Base-by-base conservation (phyloP, 2,113 vertebrate genomes). In the Turdus rufiventris region DNA sequence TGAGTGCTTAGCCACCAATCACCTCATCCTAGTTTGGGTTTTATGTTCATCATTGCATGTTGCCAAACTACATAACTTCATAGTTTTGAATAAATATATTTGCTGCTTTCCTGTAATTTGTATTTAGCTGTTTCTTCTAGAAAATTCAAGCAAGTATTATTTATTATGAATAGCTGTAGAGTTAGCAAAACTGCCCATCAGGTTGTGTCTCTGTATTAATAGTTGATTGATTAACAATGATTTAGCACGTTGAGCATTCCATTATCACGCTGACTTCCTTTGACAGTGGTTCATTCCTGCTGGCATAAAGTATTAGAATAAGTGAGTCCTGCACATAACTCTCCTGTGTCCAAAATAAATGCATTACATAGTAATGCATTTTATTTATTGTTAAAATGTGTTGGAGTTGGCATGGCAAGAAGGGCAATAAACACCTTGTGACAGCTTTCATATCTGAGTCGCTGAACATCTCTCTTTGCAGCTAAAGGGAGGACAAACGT, bases 401-500 rank as follows among this genome's bases (percentile, higher is more conserved):
- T 97, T 96, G 96, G 96, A 97, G 72, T 94, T 97, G 93, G 97
- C 97, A 98, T 98, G 97, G 96, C 97, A 96, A 92, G 97, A 94
- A 92, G 81, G 62, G 50, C 94, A 89, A 60, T 91, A 40, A 96
- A 43, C 58, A 88, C 56, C 56, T 51, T 24, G 42, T 76, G 80
- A 29, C 40, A 63, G 3, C 24, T 60, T 93, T 66, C 40, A 14
- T 91, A 8, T 88, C 23, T 38, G 15, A 80, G 68, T 94, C 79
- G 81, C 63, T 28, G 42, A 33, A 48, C 68, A 16, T 56, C 62
- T 89, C 85, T 92, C 24, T 85, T 47, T 96, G 56, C 89, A 99
- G 99, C 99, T 61, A 99, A 99, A 97, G 99, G 99, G 85, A 98
- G 99, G 89, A 99, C 99, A 24, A 99, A 99, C 8, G 78, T 99